phyloP scores from a whole-genome alignment of 2,797 vertebrate genomes.

The Menidia menidia region DNA sequence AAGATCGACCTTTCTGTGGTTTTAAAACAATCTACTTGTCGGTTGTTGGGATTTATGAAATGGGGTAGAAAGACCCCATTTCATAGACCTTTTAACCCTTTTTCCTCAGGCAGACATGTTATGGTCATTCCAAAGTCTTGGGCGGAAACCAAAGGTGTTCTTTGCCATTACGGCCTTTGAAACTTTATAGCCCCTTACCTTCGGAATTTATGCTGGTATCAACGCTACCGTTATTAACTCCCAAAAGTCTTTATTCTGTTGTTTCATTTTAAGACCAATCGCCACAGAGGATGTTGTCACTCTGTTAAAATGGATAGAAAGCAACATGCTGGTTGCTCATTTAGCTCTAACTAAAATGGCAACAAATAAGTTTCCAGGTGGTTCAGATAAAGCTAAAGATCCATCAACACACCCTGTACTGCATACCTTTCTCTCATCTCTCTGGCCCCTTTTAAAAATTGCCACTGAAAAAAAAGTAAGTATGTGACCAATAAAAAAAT shows the following conservation, averaged over 20 bases:
- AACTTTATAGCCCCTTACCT: slow-evolving; percentile 11
- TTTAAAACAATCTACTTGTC: not conserved
- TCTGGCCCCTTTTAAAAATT: too few species aligned
- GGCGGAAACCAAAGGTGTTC: slow-evolving; percentile 53
- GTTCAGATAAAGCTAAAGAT: too few species aligned
- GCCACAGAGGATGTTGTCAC: not conserved
- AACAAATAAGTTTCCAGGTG: slow-evolving; percentile 5
- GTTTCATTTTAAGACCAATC: not conserved
- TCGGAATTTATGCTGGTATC: slow-evolving; percentile 46
- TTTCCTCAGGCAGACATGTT: slow-evolving; percentile 36
- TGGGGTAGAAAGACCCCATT: not conserved
- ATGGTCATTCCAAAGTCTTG: slow-evolving; percentile 44
- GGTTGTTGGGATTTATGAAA: slow-evolving; percentile 8
- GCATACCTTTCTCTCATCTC: too few species aligned
- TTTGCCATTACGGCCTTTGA: slow-evolving; percentile 42
- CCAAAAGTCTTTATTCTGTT: slow-evolving; percentile 4
- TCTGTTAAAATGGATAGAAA: not conserved
- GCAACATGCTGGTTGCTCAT: not conserved
- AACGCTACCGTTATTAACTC: slow-evolving; percentile 1
- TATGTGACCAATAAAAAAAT: slow-evolving; percentile 12
- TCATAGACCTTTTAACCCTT: slow-evolving; percentile 16
- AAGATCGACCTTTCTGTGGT: not conserved
- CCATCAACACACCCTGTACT: too few species aligned
- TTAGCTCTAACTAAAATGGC: slow-evolving; percentile 3
- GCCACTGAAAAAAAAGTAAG: slow-evolving; percentile 1